Base-by-base conservation (phyloP, 23 tunicate species). In the Trididemnum clinides region DNA sequence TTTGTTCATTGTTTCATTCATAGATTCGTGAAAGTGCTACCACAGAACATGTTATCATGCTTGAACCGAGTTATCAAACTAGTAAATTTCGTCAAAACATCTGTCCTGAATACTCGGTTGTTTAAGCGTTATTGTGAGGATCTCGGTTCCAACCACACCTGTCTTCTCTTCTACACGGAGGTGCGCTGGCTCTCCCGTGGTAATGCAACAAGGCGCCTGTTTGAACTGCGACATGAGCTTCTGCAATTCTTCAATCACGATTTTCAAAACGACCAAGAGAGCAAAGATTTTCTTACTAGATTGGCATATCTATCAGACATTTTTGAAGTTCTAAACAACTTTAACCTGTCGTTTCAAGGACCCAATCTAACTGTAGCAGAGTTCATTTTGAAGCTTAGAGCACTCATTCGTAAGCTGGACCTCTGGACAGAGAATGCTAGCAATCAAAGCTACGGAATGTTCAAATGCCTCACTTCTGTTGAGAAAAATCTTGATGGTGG, bases 261-360 rank as follows among this genome's bases (percentile, higher is more conserved):
- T 86, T 86, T 86, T 62, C 62, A 64, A 75, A 85, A 26, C 35
- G 71, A 74, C 78, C 28, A 75, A 72, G 88, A 74, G 49, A 57
- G 72, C 51, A 39, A 85, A 80, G 83, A 74, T 33, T 85, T 85
- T 85, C 80, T 85, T 69, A 36, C 58, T 37, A 86, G 90, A 28
- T 59, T 86, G 88, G 83, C 83, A 20, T 82, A 88, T 86, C 75
- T 82, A 38, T 72, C 92, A 63, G 92, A 88, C 87, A 88, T 88
- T 82, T 88, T 88, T 33, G 77, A 57, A 73, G 82, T 72, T 64
- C 26, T 85, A 33, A 85, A 85, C 88, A 73, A 82, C 34, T 73
- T 88, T 18, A 77, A 78, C 90, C 78, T 86, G 78, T 86, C 78
- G 73, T 63, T 86, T 26, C 90, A 86, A 86, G 92, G 87, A 64